These are phyloP conservation scores for Forbesichthys agassizii DNA, from an alignment of 2,113 vertebrate species.

Conservation along the genomic window DNA sequence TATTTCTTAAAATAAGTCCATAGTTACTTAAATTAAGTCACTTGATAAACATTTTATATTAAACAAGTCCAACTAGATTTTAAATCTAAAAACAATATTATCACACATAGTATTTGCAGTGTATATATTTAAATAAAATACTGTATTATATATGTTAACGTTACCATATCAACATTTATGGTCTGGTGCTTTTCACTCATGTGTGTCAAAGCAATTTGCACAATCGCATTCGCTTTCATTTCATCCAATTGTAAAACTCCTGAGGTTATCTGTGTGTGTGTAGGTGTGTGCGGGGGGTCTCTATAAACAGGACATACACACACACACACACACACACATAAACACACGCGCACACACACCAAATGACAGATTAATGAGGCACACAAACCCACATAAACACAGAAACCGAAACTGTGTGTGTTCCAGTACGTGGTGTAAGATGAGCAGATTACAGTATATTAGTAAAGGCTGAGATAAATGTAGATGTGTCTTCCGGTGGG, in stretches of 20 bases:
- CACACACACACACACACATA: neutral
- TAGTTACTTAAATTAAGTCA: neutral
- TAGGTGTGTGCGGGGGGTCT: neutral
- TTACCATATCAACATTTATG: conserved; percentile 6
- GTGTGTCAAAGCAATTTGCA: neutral
- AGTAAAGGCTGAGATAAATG: conserved; percentile 43
- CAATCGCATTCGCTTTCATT: conserved; percentile 27
- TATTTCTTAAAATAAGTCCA: neutral
- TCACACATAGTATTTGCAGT: too few relatives aligned
- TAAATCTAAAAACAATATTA: too few relatives aligned
- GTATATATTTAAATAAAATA: neutral
- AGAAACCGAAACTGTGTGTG: conserved; percentile 1
- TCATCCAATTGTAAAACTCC: conserved; percentile 14
- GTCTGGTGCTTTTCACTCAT: conserved; percentile 9
- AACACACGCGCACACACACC: neutral
- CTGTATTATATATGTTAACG: neutral
- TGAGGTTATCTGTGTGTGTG: too few relatives aligned
- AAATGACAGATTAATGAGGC: neutral
- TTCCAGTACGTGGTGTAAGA: conserved; percentile 14
- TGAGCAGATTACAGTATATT: conserved; percentile 54
- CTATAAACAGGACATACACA: neutral
- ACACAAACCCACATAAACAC: neutral
- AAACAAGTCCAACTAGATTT: too few relatives aligned
- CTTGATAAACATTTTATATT: too few relatives aligned
- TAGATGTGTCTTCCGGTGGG: conserved; percentile 23